These are phyloP conservation scores for Drosophila setosimentum DNA, from an alignment of 2,888 invertebrate genomes.

Conservation along the genomic window DNA sequence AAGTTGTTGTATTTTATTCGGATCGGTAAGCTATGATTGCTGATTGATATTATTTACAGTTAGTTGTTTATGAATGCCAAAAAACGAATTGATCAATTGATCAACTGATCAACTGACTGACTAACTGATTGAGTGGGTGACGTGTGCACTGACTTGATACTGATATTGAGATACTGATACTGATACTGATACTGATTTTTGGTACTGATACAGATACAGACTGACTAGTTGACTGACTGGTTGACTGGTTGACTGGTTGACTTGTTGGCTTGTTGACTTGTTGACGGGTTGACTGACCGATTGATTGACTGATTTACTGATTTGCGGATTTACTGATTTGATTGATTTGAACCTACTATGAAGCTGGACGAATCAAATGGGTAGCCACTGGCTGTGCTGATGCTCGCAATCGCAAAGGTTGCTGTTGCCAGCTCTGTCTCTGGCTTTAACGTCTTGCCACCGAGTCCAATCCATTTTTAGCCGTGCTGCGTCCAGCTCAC, in stretches of 20 bases:
- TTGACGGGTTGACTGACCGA: conserved; percentile 47
- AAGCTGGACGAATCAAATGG: conserved; percentile 84
- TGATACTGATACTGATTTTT: conserved; percentile 31
- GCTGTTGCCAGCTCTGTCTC: conserved; percentile 82
- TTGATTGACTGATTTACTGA: conserved; percentile 52
- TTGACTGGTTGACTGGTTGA: conserved; percentile 39
- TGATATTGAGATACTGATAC: conserved; percentile 34
- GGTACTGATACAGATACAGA: conserved; percentile 33
- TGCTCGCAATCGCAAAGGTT: conserved; percentile 67
- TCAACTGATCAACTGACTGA: conserved; percentile 34
- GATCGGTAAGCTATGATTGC: conserved; percentile 20
- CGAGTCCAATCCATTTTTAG: conserved; percentile 85
- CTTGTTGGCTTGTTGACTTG: conserved; percentile 39
- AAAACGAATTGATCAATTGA: conserved; percentile 32
- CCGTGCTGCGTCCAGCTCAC: conserved; percentile 49
- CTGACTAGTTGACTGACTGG: conserved; percentile 36
- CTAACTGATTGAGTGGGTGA: conserved; percentile 48
- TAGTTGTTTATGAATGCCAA: conserved; percentile 37
- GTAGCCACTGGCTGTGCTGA: conserved; percentile 82
- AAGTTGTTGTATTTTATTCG: conserved; percentile 23
- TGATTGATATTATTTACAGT: conserved; percentile 51
- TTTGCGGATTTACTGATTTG: conserved; percentile 61
- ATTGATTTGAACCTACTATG: conserved; percentile 76
- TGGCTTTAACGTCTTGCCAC: conserved; percentile 82
- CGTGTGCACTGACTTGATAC: conserved; percentile 56